Evolutionary conservation across 1,140 invertebrate species (phyloP), one percentile per base, ranked within the genome.

Genomic region (Leucophenga varia): DNA sequence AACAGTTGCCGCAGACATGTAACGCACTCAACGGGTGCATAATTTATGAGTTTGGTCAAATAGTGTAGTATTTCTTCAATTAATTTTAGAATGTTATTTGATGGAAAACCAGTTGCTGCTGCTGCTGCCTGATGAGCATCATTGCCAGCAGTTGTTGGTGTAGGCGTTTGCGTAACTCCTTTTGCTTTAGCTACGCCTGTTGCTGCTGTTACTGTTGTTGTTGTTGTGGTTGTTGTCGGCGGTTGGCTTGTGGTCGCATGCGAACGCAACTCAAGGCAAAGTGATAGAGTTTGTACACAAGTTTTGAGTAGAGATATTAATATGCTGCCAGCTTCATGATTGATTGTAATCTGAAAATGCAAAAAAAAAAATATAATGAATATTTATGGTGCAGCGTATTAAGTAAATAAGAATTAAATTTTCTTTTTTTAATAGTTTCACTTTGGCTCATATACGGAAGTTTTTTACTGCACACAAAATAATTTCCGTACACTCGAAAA

Each of bases 21-120:
- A 13, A 94, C 80, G 14, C 87, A 85, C 16, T 80, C 75, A 7
- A 81, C 82, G 9, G 89, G 82, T 44, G 88, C 84, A 45, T 91
- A 72, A 40, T 77, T 67, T 44, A 93, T 82, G 5, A 86, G 83
- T 25, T 79, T 80, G 53, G 84, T 83, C 13, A 93, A 75, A 76
- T 90, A 91, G 43, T 75, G 74, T 12, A 94, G 78, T 47, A 92
- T 77, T 70, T 94, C 91, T 72, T 94, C 90, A 32, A 87, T 82
- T 70, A 67, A 65, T 70, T 71, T 72, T 39, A 74, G 54, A 35
- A 55, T 56, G 28, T 54, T 46, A 25, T 47, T 39, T 31, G 51
- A 40, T 49, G 20, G 51, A 21, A 31, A 22, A 18, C 14, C 5
- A 16, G 38, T 16, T 40, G 45, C 28, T n/a, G n/a, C n/a, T n/a